Base-by-base conservation (phyloP, 1,140 invertebrate genomes). In the Apocrypta bakeri region DNA sequence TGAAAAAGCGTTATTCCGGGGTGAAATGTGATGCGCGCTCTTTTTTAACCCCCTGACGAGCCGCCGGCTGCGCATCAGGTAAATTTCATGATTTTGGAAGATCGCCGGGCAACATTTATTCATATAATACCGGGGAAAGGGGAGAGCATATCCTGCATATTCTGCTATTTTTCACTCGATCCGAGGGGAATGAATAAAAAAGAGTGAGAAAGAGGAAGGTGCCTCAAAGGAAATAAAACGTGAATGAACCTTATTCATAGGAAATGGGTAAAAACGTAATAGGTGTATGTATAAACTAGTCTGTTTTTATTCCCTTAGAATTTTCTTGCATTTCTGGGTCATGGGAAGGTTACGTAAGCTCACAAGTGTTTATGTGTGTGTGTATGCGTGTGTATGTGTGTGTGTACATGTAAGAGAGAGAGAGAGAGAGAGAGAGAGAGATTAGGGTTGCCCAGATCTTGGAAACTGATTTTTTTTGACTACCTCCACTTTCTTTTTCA, bases 1-100 rank as follows among this genome's bases (percentile, higher is more conserved):
- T 91, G 90, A 92, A 92, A 92, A 91, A 91, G 87, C 91, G 90
- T 91, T 91, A 90, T 90, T 92, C 89, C 84, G 86, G 90, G 90
- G 89, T 92, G 91, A 92, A 91, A 92, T 88, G 72, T 87, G 88
- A 92, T 81, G 88, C 91, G 86, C 81, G 71, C 42, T 25, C 40
- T 63, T 80, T 86, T 85, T 86, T 88, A 87, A 88, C 87, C 88
- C 86, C 85, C 73, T 85, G 88, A 78, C 74, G 66, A 82, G 63
- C 24, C 84, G 78, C 77, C 80, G 40, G 76, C 63, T 85, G 87
- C 85, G 85, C 84, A 85, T 85, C 90, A 92, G 91, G 91, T 91
- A 92, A 92, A 92, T 91, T 90, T 88, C 87, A 82, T 85, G 86
- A 89, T 90, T 89, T 83, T 88, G 87, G 87, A 89, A 88, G 86